Percentiles rank a stretch among this genome's conserved stretches.
Evolutionary conservation across 1,140 invertebrate species (phyloP).

Genomic region (Microplitis mediator): DNA sequence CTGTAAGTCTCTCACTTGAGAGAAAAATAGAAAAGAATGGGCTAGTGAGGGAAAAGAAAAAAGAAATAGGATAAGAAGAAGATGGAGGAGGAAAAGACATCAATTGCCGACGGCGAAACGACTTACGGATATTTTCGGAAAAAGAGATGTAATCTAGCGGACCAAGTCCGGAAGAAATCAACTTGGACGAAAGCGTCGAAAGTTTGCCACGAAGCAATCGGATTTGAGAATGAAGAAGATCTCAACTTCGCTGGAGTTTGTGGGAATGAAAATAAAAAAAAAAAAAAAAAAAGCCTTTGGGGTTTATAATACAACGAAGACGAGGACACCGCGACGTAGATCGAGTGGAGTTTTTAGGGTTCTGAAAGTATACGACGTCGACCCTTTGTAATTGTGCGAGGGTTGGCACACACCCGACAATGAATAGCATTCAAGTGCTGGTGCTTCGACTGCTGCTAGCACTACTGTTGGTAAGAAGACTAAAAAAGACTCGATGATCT

Average conservation of each 20-base stretch:
- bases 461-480: not conserved
- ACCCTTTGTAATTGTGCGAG: constrained; percentile 21
- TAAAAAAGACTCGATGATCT: constrained; percentile 4
- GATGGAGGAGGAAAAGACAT: not conserved
- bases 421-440: not conserved
- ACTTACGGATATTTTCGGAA: constrained; percentile 18
- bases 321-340: not conserved
- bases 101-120: constrained; percentile 21
- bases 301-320: not conserved
- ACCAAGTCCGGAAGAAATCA: constrained; percentile 23
- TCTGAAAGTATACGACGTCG: not conserved
- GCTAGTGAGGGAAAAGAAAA: not conserved
- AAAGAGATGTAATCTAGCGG: constrained; percentile 23
- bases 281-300: not conserved
- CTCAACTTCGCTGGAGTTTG: not conserved
- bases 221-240: constrained; percentile 10
- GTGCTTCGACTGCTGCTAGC: too few relatives aligned
- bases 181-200: constrained; percentile 18
- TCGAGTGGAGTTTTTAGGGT: constrained; percentile 1
- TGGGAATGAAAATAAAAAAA: not conserved
- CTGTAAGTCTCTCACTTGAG: too few relatives aligned
- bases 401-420: constrained; percentile 10
- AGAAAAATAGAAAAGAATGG: too few relatives aligned
- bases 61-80: not conserved
- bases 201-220: constrained; percentile 28